Percentiles rank a stretch among this genome's conserved stretches.
Evolutionary conservation across 1,140 invertebrate genomes (phyloP).

Genomic region (Nylanderia fulva): DNA sequence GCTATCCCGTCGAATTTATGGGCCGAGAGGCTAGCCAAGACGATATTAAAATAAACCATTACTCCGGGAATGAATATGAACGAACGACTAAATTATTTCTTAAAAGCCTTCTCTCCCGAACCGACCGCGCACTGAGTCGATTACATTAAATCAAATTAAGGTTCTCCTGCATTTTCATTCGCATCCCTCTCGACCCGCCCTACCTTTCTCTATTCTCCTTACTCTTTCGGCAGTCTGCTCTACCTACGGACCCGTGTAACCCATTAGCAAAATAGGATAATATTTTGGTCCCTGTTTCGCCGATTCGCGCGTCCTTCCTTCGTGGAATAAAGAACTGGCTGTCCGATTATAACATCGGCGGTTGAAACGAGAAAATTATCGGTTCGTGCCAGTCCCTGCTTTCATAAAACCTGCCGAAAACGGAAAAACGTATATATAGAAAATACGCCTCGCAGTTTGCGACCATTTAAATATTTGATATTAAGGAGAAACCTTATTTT

Average conservation of each 20-base stretch:
- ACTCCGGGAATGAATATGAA: constrained; percentile 53
- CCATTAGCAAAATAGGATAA: constrained; percentile 60
- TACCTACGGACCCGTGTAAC: constrained; percentile 32
- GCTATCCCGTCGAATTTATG: constrained; percentile 39
- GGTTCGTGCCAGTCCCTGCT: neutral
- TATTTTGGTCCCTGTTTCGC: constrained; percentile 30
- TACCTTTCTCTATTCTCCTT: neutral
- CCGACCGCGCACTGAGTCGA: constrained; percentile 55
- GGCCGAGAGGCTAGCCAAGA: constrained; percentile 1
- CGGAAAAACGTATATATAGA: neutral
- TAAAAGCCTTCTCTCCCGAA: constrained; percentile 45
- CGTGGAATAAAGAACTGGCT: constrained; percentile 7
- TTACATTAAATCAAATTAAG: constrained; percentile 63
- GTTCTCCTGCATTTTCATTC: constrained; percentile 54
- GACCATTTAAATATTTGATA: neutral
- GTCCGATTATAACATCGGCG: constrained; percentile 1
- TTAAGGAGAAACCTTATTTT: neutral
- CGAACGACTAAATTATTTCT: constrained; percentile 58
- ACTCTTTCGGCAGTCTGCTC: constrained; percentile 12
- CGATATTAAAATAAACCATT: constrained; percentile 57
- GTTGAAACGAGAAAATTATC: constrained; percentile 47
- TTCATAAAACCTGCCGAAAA: neutral
- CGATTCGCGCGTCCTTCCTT: constrained; percentile 28
- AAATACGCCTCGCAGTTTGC: neutral
- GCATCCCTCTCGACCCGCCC: neutral